Conservation (phyloP, 53 echinoderm and acorn worm genomes). For the Echinarachnius parma region DNA sequence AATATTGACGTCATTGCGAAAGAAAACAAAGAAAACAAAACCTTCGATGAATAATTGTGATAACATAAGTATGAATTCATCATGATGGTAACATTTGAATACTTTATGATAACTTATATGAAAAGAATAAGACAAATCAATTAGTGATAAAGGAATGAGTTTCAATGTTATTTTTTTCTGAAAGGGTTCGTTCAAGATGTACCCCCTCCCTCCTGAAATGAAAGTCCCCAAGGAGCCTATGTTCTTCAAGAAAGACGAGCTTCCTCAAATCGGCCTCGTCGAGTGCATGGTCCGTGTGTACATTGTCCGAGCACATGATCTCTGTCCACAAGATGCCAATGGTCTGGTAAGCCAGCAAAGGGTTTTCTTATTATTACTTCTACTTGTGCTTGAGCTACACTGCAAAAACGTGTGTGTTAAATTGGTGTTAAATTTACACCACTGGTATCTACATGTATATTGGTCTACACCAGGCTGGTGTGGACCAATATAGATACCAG, state of each 20-base stretch:
- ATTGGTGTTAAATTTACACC: too few species aligned
- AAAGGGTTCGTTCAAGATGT: conserved; percentile 92
- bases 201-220: conserved; percentile 82
- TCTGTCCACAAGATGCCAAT: conserved; percentile 84
- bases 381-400: not conserved
- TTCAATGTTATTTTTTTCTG: too few species aligned
- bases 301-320: conserved; percentile 70
- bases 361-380: not conserved
- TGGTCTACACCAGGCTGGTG: too few species aligned
- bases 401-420: too few species aligned
- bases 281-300: conserved; percentile 88
- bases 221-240: conserved; percentile 60
- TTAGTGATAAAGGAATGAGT: not conserved
- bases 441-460: too few species aligned
- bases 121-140: not conserved
- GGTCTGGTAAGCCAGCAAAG: conserved; percentile 64
- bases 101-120: too few species aligned
- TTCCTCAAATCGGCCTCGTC: conserved; percentile 62
- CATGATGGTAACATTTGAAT: too few species aligned
- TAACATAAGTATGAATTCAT: too few species aligned
- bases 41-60: too few species aligned
- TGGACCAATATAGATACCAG: too few species aligned
- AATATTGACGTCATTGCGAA: not conserved
- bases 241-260: conserved; percentile 64
- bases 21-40: not conserved